Conservation (phyloP, 2,797 vertebrate genomes). For the Dermochelys coriacea region DNA sequence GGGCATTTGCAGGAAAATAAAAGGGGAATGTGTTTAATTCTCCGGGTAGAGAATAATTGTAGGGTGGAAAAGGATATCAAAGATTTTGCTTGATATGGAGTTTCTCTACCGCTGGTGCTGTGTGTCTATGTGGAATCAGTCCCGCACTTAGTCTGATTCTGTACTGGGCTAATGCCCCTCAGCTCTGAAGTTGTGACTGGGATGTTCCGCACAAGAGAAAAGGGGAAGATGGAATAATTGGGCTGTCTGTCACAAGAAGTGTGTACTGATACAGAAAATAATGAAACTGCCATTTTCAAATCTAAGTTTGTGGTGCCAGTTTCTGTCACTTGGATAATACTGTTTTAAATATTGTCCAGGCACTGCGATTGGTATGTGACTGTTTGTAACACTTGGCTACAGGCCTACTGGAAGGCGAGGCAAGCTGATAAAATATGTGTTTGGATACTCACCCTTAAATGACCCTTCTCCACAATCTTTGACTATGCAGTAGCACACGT, state of each 20-base stretch:
- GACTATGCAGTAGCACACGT: not conserved
- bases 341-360: not conserved
- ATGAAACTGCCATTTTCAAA: not conserved
- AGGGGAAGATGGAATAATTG: not conserved
- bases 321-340: not conserved
- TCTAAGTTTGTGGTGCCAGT: not conserved
- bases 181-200: not conserved
- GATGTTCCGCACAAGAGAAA: too few species aligned
- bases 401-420: not conserved
- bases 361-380: too few species aligned
- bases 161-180: not conserved
- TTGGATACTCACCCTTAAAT: too few species aligned
- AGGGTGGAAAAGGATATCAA: not conserved
- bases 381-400: not conserved
- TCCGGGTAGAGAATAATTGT: rapidly evolving
- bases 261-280: not conserved
- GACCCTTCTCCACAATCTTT: not conserved
- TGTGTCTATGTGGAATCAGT: too few species aligned
- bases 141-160: not conserved
- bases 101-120: not conserved
- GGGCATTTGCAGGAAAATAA: not conserved
- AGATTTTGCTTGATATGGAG: rapidly evolving
- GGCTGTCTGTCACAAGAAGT: not conserved
- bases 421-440: not conserved
- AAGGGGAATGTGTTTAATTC: not conserved